These are phyloP conservation scores for Cyrtonyx montezumae DNA, from an alignment of 2,113 vertebrate genomes.

Conservation along the genomic window DNA sequence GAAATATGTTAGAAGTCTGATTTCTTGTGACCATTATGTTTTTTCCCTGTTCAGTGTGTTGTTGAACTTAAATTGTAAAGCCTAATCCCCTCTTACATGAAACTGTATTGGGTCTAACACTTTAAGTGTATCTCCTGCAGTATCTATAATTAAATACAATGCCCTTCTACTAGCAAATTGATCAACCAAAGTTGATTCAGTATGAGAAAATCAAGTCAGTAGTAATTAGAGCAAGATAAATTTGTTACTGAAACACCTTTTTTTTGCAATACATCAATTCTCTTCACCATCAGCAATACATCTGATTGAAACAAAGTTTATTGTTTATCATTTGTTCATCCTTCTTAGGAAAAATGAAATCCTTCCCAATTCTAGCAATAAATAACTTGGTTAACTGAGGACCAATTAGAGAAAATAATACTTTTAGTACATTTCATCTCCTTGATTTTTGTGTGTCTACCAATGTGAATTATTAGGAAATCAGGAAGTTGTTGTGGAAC, in stretches of 20 bases:
- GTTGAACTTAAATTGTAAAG: not conserved
- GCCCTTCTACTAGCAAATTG: not conserved
- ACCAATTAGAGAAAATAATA: not conserved
- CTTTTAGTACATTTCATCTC: not conserved
- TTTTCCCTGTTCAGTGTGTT: not conserved
- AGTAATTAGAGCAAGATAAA: not conserved
- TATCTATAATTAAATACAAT: not conserved
- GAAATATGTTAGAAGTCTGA: not conserved
- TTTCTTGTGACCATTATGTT: not conserved
- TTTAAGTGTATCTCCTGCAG: not conserved
- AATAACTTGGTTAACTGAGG: not conserved
- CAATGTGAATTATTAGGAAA: not conserved
- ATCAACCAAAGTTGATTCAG: not conserved
- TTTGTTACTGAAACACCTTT: not conserved
- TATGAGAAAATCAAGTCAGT: not conserved
- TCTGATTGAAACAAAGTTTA: not conserved
- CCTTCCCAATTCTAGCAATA: not conserved
- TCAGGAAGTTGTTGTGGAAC: not conserved
- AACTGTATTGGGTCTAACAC: not conserved
- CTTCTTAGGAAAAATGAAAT: not conserved
- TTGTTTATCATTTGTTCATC: not conserved
- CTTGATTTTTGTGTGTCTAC: not conserved
- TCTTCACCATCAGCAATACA: not conserved
- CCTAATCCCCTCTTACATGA: not conserved
- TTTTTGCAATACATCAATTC: not conserved